A percentile compares a stretch with the other conserved stretches of the same genome.
Conservation (phyloP, 53 echinoderm and acorn worm species). For the Antedon mediterranea region DNA sequence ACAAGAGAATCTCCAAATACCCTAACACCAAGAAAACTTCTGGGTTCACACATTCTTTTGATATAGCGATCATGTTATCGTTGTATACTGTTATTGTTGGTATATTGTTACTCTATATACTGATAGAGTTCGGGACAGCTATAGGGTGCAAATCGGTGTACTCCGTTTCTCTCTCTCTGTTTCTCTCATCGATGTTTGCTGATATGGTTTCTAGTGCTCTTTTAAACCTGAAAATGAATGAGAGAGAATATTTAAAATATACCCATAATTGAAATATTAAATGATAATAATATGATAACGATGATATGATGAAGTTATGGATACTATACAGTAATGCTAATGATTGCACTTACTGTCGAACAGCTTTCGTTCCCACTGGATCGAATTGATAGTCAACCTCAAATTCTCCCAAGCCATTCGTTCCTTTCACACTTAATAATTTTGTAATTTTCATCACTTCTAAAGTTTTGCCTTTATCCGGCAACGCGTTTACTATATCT, state of each 20-base stretch:
- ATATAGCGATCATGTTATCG: too few relatives aligned
- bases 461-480: constrained; percentile 53
- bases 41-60: too few relatives aligned
- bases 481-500: constrained; percentile 40
- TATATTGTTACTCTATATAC: background rate
- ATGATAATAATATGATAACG: background rate
- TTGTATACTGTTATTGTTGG: too few relatives aligned
- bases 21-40: too few relatives aligned
- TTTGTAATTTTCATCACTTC: constrained; percentile 62
- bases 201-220: background rate
- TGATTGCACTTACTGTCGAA: constrained; percentile 8
- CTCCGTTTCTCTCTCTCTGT: background rate
- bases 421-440: constrained; percentile 71
- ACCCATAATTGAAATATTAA: background rate
- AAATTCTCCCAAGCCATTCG: constrained; percentile 73
- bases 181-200: background rate
- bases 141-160: background rate
- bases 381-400: constrained; percentile 42
- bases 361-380: constrained; percentile 22
- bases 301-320: background rate
- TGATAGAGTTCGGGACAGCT: background rate
- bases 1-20: too few relatives aligned
- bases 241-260: background rate
- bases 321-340: too few relatives aligned
- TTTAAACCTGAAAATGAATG: background rate